A percentile compares a stretch with the other conserved stretches of the same genome.
These are phyloP conservation scores for Stegastes partitus DNA, from an alignment of 2,113 vertebrate genomes.

Conservation along the genomic window DNA sequence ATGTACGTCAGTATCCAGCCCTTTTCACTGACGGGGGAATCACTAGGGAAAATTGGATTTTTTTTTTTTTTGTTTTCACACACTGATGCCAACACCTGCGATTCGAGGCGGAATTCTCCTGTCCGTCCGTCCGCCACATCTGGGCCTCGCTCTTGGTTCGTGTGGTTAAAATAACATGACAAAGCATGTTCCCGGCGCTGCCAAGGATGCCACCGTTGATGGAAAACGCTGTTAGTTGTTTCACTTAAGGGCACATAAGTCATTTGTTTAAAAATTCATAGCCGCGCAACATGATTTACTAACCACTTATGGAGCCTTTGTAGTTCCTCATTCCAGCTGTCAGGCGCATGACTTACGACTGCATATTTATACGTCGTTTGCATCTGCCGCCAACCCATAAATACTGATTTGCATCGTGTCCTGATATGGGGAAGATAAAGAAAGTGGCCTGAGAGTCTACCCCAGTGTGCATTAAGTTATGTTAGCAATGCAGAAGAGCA, in stretches of 20 bases:
- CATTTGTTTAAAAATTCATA: slow-evolving; percentile 33
- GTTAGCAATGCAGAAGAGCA: slow-evolving; percentile 4
- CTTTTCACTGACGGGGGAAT: slow-evolving; percentile 51
- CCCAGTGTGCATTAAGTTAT: neutral
- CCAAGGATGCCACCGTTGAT: slow-evolving; percentile 35
- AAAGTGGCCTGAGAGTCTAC: neutral
- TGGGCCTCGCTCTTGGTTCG: slow-evolving; percentile 36
- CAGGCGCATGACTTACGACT: neutral
- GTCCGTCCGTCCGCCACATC: neutral
- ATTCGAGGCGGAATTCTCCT: neutral
- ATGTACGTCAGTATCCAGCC: slow-evolving; percentile 67
- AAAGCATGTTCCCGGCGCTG: slow-evolving; percentile 32
- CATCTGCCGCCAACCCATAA: slow-evolving; percentile 13
- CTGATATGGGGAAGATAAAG: neutral
- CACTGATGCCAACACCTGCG: slow-evolving; percentile 29
- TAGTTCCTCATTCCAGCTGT: slow-evolving; percentile 25
- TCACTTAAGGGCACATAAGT: slow-evolving; percentile 19
- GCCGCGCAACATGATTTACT: slow-evolving; percentile 30
- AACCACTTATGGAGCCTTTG: slow-evolving; percentile 9
- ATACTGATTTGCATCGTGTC: slow-evolving; percentile 22
- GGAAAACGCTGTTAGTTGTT: slow-evolving; percentile 17
- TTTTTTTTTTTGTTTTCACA: too few relatives aligned
- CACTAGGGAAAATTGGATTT: slow-evolving; percentile 52
- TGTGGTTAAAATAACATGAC: slow-evolving; percentile 57
- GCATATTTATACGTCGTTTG: slow-evolving; percentile 19